Evolutionary conservation across 2,888 invertebrate genomes (phyloP), one percentile per base, ranked within the genome.

Genomic region (Hylaea fasciaria): DNA sequence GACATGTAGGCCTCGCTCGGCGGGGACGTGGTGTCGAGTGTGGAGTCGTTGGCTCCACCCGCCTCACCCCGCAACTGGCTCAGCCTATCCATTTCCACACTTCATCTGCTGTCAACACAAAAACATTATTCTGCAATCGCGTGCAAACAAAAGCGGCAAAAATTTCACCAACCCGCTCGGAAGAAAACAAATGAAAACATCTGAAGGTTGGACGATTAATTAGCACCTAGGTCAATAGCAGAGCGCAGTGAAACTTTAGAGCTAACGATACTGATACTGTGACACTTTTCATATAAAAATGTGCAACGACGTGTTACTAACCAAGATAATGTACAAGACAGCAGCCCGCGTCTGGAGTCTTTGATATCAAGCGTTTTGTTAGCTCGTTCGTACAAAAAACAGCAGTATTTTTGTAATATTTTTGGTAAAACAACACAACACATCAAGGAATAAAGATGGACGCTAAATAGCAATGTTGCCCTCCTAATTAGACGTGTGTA

Each of bases 381-480:
- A 44, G 41, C 51, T 59, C 37, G 39, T 65, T 57, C 60, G 55
- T 58, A 65, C 41, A 59, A 59, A 46, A 51, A 68, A 64, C 52
- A 69, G 57, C 69, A 74, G 69, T 70, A 74, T 69, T 73, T 74
- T 71, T 82, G 71, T 77, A 78, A 77, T 74, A 84, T 83, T 86
- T 86, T 85, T 80, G 76, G 71, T 80, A 81, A 80, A 86, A 87
- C 85, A 89, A 89, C 87, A 91, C 87, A 91, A 89, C 86, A 91
- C 89, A 91, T 86, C 87, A 89, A 87, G 84, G 83, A 87, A 82
- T 84, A 89, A 91, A 91, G 91, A 92, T 92, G 92, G 92, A 92
- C 91, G 92, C 91, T 84, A 88, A 88, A 87, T 87, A 82, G 79
- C 82, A 73, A 82, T 87, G 87, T 89, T 90, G 89, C 83, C 81